Evolutionary conservation across 2,797 vertebrate species (phyloP), one percentile per base, ranked within the genome.

Genomic region (Leptodactylus fallax): DNA sequence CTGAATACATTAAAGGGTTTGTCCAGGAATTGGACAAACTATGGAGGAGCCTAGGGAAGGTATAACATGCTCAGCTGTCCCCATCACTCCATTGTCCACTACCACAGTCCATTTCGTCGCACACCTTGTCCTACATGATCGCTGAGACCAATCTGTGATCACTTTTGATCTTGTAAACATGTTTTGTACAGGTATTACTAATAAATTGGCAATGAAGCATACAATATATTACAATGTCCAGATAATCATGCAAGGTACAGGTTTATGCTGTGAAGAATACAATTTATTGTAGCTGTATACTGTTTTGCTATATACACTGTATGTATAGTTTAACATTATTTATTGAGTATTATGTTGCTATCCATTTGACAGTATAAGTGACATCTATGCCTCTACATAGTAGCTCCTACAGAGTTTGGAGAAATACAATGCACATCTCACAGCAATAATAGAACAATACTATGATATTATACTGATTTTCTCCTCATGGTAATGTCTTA

Each of bases 401-500:
- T 53, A 17, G 36, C 14, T 47, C 6, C 56, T 27, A 63, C 47
- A 69, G 61, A 17, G 36, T 47, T 17, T 88, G 67, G 12, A 51
- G 55, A n/a, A 17, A 25, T 85, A 21, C 25, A 63, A 47, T 85
- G 61, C 47, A 63, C 53, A 88, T 67, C 79, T 51, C 47, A 76
- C 21, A 76, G 79, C 81, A 86, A 86, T 71, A 89, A 86, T 51
- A 60, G 84, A 53, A 86, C 67, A 86, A 67, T 81, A 89, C 23
- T 71, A 79, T 81, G 51, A 82, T 60, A 88, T 82, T 85, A 78
- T 63, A 82, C 27, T 74, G 51, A 36, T 76, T 72, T 83, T 89
- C 87, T 82, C 55, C 53, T 55, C 36, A 83, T 89, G 84, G 79
- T 86, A 86, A 89, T 86, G 71, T 72, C 81, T 89, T 89, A 89